Conservation (phyloP, 2,888 invertebrate species). For the Esperia sulphurella region DNA sequence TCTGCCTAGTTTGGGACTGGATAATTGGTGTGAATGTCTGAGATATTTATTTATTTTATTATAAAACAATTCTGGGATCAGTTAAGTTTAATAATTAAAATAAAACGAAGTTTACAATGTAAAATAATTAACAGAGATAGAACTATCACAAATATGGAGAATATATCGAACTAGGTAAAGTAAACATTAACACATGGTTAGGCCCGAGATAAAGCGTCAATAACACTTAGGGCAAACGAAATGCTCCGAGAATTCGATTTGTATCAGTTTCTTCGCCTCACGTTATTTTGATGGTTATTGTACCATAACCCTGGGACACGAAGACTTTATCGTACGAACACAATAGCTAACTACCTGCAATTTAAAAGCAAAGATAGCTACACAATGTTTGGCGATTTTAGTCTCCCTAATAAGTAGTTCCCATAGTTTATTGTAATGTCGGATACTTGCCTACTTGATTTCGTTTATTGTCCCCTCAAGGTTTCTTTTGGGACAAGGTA, state of each 20-base stretch:
- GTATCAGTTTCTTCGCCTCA: conserved; percentile 36
- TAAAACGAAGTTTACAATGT: too few relatives aligned
- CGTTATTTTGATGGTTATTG: conserved; percentile 31
- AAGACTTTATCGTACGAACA: conserved; percentile 22
- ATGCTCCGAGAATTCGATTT: conserved; percentile 30
- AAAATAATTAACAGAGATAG: neutral
- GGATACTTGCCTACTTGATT: conserved; percentile 12
- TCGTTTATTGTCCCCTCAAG: conserved; percentile 20
- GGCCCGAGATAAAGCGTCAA: conserved; percentile 29
- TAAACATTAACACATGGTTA: neutral
- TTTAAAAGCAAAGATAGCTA: conserved; percentile 16
- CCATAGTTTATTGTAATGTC: conserved; percentile 19
- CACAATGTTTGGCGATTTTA: conserved; percentile 33
- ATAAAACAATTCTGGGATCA: too few relatives aligned
- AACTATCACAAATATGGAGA: too few relatives aligned
- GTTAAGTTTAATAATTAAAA: too few relatives aligned
- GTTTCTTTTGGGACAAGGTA: conserved; percentile 19
- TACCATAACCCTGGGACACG: conserved; percentile 30
- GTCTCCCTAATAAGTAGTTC: conserved; percentile 27
- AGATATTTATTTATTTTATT: too few relatives aligned
- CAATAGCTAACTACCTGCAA: conserved; percentile 54
- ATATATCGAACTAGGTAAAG: neutral
- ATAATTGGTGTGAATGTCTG: too few relatives aligned
- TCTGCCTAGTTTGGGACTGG: too few relatives aligned
- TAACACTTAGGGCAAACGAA: conserved; percentile 32